phyloP scores from a whole-genome alignment of 2,888 invertebrate genomes.

The Synanthedon andrenaeformis region DNA sequence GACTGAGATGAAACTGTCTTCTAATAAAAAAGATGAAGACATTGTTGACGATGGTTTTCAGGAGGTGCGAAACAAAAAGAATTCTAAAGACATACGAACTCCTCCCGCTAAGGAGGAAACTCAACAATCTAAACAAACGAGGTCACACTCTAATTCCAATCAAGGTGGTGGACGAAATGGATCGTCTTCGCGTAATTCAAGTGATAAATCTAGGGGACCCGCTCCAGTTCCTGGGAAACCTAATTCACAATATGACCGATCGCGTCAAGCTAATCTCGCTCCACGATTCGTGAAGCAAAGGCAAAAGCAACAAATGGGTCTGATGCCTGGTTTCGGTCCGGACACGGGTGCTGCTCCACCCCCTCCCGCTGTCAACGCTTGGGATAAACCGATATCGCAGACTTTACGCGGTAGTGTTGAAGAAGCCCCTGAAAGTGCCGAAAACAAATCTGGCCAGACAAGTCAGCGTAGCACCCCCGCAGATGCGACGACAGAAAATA shows the following conservation, averaged over 20 bases:
- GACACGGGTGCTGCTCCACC: constrained; percentile 72
- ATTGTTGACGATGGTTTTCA: constrained; percentile 81
- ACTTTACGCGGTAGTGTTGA: constrained; percentile 72
- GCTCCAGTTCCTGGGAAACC: constrained; percentile 43
- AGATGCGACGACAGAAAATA: constrained; percentile 39
- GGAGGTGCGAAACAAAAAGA: constrained; percentile 86
- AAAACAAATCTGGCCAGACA: constrained; percentile 49
- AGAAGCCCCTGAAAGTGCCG: constrained; percentile 34
- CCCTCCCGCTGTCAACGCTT: constrained; percentile 83
- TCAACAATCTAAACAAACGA: constrained; percentile 40
- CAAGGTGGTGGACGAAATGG: constrained; percentile 58
- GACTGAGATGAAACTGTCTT: constrained; percentile 45
- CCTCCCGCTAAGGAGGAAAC: constrained; percentile 43
- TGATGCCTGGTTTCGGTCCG: constrained; percentile 50
- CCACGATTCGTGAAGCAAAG: constrained; percentile 84
- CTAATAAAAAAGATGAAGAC: constrained; percentile 56
- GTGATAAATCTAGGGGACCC: constrained; percentile 48
- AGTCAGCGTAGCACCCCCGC: constrained; percentile 60
- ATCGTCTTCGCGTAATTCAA: constrained; percentile 49
- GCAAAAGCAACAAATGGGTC: constrained; percentile 64
- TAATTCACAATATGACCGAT: constrained; percentile 51
- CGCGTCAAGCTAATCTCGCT: constrained; percentile 75
- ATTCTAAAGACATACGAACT: constrained; percentile 71
- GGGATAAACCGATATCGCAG: constrained; percentile 86
- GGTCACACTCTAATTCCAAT: constrained; percentile 53